Base-by-base conservation (phyloP, 2,797 vertebrate species). In the Synaphobranchus kaupii region DNA sequence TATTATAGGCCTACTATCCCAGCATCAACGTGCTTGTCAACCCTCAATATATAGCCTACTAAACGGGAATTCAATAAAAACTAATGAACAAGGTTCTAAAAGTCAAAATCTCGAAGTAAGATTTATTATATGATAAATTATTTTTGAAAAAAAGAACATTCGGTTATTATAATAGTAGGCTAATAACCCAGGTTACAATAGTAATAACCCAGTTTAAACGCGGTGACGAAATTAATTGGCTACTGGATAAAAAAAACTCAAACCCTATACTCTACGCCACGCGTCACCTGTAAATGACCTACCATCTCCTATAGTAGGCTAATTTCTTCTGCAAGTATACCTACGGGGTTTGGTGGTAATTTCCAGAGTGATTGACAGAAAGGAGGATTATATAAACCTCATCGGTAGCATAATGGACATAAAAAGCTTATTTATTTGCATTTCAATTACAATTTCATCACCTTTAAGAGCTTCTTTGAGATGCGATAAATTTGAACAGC, bases 21-120 rank as follows among this genome's bases (percentile, higher is more conserved):
- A 47, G 31, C 81, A 83, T 31, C 82, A 28, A n/a, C 52, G 48
- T 83, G 44, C 13, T 83, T n/a, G 81, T n/a, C 81, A 52, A n/a
- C 44, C 81, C 78, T 4, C 78, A 60, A 4, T 60, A 4, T 60
- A 12, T 39, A 39, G 39, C 39, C 39, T 39, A 39, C 58, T 60
- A 60, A 20, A 60, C 58, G 3, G 58, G 10, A 60, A 12, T 60
- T 12, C 63, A 68, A 28, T 7, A 28, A 28, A 68, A 68, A 68
- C 7, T 25, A n/a, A 68, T n/a, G 28, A 25, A 25, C 58, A 4
- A 54, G 52, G 52, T 54, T 54, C 52, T 13, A 54, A 13, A 54
- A 54, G 52, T 54, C 52, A 2, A 39, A 39, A 39, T 39, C 39
- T 39, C 39, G 39, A 39, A 39, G 39, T 39, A 2, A 39, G 39